Base-by-base conservation (phyloP, 2,888 invertebrate genomes). In the Nezara viridula region DNA sequence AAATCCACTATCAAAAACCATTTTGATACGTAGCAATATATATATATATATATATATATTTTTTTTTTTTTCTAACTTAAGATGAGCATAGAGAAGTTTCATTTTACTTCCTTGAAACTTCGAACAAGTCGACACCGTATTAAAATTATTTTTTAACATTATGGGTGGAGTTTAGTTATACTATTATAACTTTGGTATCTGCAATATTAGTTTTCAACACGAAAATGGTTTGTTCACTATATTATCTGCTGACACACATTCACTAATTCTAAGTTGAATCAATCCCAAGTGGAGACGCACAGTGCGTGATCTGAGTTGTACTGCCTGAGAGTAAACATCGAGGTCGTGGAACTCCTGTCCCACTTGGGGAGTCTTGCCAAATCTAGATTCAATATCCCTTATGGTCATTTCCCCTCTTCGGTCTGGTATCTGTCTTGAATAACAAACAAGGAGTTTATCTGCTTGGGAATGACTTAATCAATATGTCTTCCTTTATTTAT, bases 291-390 rank as follows among this genome's bases (percentile, higher is more conserved):
- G 7, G 66, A 37, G 66, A 37, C 66, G 37, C 14, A 10, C 12
- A 27, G 32, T 66, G 32, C 66, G 9, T 52, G n/a, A 55, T n/a
- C 60, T n/a, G 16, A 12, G n/a, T 60, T 60, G n/a, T 60, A 14
- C 27, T 60, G n/a, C 14, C 2, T 60, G 16, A 73, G 32, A 37
- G 66, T 73, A 73, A 73, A 73, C 66, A 73, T 16, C 7, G 66
- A 73, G 66, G 66, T 73, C 66, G 37, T 37, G 66, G 32, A 73
- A 32, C 66, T 21, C 66, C 37, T 21, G 66, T 21, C 37, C 66
- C 66, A 73, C 66, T 37, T 19, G 5, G 32, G 66, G 66, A 73
- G 32, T 73, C 66, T 37, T 73, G 66, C 66, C 66, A 73, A 73
- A 73, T 73, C 66, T 73, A 73, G 66, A 73, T 73, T 73, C 37